Evolutionary conservation across 2,113 vertebrate species (phyloP).

Genomic region (Octodon degus): DNA sequence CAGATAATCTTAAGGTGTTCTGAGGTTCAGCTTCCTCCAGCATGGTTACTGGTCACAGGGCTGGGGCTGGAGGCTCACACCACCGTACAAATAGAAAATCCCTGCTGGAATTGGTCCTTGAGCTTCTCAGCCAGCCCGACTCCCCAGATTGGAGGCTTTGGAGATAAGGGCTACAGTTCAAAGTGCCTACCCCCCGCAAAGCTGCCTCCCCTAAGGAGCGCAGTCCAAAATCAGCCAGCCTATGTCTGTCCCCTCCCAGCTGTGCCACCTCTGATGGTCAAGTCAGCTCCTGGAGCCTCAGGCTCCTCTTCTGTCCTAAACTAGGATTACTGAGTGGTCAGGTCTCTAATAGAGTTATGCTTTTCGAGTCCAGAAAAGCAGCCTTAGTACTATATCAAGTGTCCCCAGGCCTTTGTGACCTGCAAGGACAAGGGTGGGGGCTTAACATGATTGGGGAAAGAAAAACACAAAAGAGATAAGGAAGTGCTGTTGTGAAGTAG

Average conservation of each 20-base stretch:
- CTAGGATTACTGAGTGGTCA: rapidly evolving
- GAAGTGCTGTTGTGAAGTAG: neutral
- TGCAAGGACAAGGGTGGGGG: neutral
- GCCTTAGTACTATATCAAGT: constrained; percentile 30
- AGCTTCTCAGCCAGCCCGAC: neutral
- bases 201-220: neutral
- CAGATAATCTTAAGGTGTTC: neutral
- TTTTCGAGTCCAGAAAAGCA: constrained; percentile 34
- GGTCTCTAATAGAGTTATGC: neutral
- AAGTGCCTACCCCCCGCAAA: neutral
- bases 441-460: constrained; percentile 19
- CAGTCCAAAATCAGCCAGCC: neutral
- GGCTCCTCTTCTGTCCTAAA: neutral
- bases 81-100: neutral
- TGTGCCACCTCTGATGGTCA: neutral
- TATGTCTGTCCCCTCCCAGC: neutral
- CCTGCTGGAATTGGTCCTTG: neutral
- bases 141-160: neutral
- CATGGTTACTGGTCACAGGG: neutral
- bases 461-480: neutral
- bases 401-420: neutral
- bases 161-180: neutral
- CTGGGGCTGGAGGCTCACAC: neutral
- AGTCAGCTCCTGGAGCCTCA: neutral
- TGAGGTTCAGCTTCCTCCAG: neutral